Evolutionary conservation across 2,888 invertebrate genomes (phyloP).

Genomic region (Zele albiditarsus): DNA sequence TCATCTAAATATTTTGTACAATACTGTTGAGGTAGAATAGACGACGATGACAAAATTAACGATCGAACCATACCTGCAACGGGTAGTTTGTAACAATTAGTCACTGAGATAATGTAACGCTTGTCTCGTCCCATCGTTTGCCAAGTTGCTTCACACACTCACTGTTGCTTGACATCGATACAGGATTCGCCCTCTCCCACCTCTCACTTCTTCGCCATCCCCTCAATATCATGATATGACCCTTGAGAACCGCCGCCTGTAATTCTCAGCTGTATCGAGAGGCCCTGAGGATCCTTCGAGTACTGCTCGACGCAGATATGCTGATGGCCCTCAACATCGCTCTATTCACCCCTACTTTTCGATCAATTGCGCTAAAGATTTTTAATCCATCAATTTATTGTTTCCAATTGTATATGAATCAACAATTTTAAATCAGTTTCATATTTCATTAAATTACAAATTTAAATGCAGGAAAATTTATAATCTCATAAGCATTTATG

Average conservation of each 20-base stretch:
- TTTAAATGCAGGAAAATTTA: neutral
- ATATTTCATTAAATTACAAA: neutral
- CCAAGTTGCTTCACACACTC: slow-evolving; percentile 1
- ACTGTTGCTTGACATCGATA: slow-evolving; percentile 21
- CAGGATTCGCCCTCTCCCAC: slow-evolving; percentile 11
- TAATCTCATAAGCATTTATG: neutral
- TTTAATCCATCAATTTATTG: neutral
- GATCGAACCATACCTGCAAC: slow-evolving; percentile 50
- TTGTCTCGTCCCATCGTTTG: slow-evolving; percentile 32
- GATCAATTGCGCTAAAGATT: neutral
- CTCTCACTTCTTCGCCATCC: neutral
- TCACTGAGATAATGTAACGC: slow-evolving; percentile 52
- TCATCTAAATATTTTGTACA: neutral
- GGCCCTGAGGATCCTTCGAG: slow-evolving; percentile 17
- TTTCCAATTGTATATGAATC: neutral
- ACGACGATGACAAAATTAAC: slow-evolving; percentile 49
- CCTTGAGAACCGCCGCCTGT: slow-evolving; percentile 28
- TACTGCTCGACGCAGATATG: neutral
- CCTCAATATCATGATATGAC: slow-evolving; percentile 33
- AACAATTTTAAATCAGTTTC: neutral
- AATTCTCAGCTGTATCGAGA: slow-evolving; percentile 19
- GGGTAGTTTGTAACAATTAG: slow-evolving; percentile 61
- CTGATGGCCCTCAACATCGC: slow-evolving; percentile 14
- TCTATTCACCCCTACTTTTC: neutral
- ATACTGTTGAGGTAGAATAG: slow-evolving; percentile 26